Evolutionary conservation across 2,113 vertebrate species (phyloP), one percentile per base, ranked within the genome.

Genomic region (Cheirogaleus medius): DNA sequence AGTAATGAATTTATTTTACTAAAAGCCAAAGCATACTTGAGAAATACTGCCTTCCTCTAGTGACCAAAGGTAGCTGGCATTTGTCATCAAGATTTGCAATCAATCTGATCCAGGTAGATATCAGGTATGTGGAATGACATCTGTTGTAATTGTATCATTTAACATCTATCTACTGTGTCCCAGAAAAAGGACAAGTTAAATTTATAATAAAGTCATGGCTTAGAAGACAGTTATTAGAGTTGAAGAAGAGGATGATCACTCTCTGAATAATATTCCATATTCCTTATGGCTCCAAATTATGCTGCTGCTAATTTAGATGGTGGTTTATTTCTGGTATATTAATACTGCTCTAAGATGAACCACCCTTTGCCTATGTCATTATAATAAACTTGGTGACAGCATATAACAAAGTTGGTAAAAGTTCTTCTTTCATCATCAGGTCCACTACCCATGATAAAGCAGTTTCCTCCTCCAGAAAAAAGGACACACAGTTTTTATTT

Each of bases 111-210:
- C 47, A 90, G 32, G 80, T 54, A 42, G n/a, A 34, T 73, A 96
- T 90, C 83, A 54, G 23, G 80, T 91, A 66, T 21, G n/a, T 27
- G 27, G 14, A 63, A 5, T 49, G 52, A 82, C 66, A 73, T 10
- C 25, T 34, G 80, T 20, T 87, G 10, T 94, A 90, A 94, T 3
- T 93, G 52, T 81, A 81, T 93, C 83, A 95, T 76, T 91, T 91
- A 91, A 97, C 95, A 91, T 89, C 63, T 91, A 56, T 82, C 86
- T 54, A 39, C 74, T 68, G 10, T 27, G 88, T 77, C 47, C 88
- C 83, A 77, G 44, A 92, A 88, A 90, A 78, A 93, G 60, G 82
- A 93, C 74, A 91, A 76, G 64, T 56, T 93, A 96, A 95, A 93
- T 95, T 74, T 73, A 69, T n/a, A 91, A 15, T 54, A 42, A 89